Base-by-base conservation (phyloP, 2,113 vertebrate species). In the Aptenodytes forsteri region DNA sequence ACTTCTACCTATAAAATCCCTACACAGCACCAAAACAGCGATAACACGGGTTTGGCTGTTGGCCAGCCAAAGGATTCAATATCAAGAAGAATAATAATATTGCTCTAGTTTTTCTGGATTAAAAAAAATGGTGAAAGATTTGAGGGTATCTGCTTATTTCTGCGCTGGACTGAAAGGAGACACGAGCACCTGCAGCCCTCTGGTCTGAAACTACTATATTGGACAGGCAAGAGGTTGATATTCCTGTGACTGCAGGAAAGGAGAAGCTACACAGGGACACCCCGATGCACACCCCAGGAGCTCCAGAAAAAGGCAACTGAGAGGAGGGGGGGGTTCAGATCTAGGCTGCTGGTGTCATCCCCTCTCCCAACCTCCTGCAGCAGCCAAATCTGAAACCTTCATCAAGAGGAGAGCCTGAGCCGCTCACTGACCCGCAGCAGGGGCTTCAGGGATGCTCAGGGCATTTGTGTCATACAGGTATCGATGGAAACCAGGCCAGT, bases 361-460 rank as follows among this genome's bases (percentile, higher is more conserved):
- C 17, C 11, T 38, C 10, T 70, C 29, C 21, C 17, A 61, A 54
- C 5, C 30, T 55, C 12, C 17, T 52, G 42, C 49, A 83, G 62
- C 81, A 84, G 36, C 29, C 78, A 90, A 64, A 91, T 19, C 15
- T 25, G 32, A 87, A 82, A 38, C 11, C 30, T 49, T 49, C 64
- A 40, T 40, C 25, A 18, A 27, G 40, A 76, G 14, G 8, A 54
- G 50, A 87, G 27, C 30, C 16, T 3, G 25, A 87, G 32, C 25
- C 1, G 5, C 56, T 9, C 38, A 4, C 0, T 0, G 58, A 93
- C 65, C 55, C 1, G 0, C 36, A 13, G 42, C 1, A 0, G 34
- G 25, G 36, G 55, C 47, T 42, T 47, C 13, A 59, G 64, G 54
- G 67, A 81, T 54, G 47, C 27, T 54, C 56, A 61, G 16, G 62